Conservation (phyloP, 2,113 vertebrate genomes). For the Etia nguti region DNA sequence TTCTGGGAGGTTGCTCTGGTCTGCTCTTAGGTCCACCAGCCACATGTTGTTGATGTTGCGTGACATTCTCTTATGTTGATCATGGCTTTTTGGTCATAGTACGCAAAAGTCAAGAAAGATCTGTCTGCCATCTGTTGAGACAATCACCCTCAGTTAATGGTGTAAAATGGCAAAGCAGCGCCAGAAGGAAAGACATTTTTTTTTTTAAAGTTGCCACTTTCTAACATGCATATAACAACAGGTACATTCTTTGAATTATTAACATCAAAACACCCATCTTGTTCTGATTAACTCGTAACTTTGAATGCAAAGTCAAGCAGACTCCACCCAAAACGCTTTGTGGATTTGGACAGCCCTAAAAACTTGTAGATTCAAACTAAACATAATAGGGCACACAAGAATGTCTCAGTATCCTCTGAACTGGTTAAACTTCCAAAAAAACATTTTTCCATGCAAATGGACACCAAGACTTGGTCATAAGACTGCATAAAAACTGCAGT, state of each 20-base stretch:
- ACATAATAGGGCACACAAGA: neutral
- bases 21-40: neutral
- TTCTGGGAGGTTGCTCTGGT: neutral
- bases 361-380: neutral
- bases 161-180: no score
- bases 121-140: no score
- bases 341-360: no score
- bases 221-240: neutral
- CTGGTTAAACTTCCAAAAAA: neutral
- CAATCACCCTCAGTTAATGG: no score
- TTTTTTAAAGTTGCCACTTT: no score
- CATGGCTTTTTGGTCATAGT: neutral
- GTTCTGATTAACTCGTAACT: no score
- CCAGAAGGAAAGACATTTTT: no score
- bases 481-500: neutral
- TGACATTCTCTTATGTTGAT: neutral
- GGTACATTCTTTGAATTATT: neutral
- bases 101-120: neutral
- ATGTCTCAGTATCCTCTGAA: neutral
- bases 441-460: neutral
- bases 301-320: no score
- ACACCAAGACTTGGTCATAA: neutral
- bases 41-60: neutral
- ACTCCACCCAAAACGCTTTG: no score
- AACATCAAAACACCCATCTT: no score